Conservation (phyloP, 64 coral and sea anemone genomes). For the Porites lutea region DNA sequence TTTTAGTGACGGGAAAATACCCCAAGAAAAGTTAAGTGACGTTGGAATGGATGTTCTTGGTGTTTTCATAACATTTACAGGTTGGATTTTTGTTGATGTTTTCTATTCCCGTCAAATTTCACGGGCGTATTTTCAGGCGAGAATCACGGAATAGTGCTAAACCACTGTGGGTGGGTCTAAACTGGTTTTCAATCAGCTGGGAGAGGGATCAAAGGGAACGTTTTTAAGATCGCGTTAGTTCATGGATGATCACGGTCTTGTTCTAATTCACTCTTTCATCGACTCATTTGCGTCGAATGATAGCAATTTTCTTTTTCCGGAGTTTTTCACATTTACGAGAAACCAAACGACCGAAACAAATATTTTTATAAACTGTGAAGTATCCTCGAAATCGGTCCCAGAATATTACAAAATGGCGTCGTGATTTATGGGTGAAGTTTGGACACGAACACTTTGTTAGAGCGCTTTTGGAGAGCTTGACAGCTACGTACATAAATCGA, state of each 20-base stretch:
- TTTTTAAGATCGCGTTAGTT: background rate
- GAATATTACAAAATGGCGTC: background rate
- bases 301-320: background rate
- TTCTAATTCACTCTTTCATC: background rate
- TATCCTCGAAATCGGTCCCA: constrained; percentile 6
- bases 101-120: background rate
- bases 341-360: background rate
- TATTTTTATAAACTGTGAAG: constrained; percentile 21
- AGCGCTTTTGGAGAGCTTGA: constrained; percentile 47
- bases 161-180: background rate
- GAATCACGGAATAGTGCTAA: background rate
- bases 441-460: constrained; percentile 41
- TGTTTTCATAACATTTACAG: background rate
- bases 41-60: background rate
- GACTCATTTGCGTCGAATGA: background rate
- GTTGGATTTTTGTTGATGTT: background rate
- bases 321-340: background rate
- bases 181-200: background rate
- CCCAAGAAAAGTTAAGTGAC: background rate
- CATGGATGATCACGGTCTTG: background rate
- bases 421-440: background rate
- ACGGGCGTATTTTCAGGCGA: background rate
- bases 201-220: background rate
- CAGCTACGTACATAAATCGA: constrained; percentile 50
- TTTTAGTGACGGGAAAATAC: background rate